Percentiles rank a stretch among this genome's conserved stretches.
Conservation (phyloP, 1,140 invertebrate genomes). For the Neoseiulus cucumeris region DNA sequence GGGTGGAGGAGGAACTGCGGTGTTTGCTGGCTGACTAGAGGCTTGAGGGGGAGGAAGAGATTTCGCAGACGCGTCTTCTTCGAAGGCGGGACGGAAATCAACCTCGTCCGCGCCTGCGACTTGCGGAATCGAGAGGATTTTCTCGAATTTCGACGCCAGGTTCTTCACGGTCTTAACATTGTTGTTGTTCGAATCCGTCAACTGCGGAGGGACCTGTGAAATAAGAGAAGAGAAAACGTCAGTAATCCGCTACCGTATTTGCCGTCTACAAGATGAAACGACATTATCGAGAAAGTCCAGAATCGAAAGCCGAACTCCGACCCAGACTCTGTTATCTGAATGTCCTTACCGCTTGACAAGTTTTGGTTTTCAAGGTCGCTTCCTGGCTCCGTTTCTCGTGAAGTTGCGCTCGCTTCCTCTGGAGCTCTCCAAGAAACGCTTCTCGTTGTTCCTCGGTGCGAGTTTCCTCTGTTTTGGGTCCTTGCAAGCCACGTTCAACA, state of each 20-base stretch:
- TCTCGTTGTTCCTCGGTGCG: neutral
- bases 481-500: neutral
- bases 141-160: slow-evolving; percentile 61
- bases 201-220: neutral
- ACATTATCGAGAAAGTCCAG: no score
- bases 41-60: neutral
- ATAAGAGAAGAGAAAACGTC: no score
- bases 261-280: no score
- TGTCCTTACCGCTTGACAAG: neutral
- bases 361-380: neutral
- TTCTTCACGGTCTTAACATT: slow-evolving; percentile 40
- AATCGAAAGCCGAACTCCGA: no score
- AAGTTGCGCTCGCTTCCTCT: neutral
- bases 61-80: slow-evolving; percentile 1
- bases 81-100: slow-evolving; percentile 11
- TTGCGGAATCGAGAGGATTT: slow-evolving; percentile 24
- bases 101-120: slow-evolving; percentile 18
- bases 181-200: neutral
- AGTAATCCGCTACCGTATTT: no score
- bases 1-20: no score
- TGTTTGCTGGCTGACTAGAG: neutral
- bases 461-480: neutral
- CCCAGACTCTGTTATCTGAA: no score
- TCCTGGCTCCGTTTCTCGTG: neutral
- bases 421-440: slow-evolving; percentile 1